Base-by-base conservation (phyloP, 2,797 vertebrate species). In the Lepilemur septentrionalis region DNA sequence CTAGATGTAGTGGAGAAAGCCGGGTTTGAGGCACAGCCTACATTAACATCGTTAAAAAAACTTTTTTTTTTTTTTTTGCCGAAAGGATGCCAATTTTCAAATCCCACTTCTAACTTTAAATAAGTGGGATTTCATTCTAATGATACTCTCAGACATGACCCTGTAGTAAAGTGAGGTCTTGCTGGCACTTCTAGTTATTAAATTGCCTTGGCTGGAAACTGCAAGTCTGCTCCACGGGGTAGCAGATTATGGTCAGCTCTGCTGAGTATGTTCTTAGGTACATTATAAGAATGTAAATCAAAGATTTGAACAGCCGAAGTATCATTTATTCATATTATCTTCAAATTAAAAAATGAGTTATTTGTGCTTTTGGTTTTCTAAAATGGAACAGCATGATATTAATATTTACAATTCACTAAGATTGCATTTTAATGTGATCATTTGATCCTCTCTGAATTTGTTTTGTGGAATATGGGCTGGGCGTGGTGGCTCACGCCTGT, bases 321-420 rank as follows among this genome's bases (percentile, higher is more conserved):
- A n/a, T 41, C 57, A 52, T 46, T 80, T 38, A 82, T 23, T 76
- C 22, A 12, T 7, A 50, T 41, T 7, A 52, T 41, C 85, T 61
- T 75, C 35, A 81, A 82, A 69, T n/a, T 75, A 22, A 38, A 78
- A 48, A 38, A 38, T 38, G 67, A 76, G 48, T 59, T 50, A 20
- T 55, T 17, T 84, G 92, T 83, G 50, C 30, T 87, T 70, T 48
- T 52, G 35, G 15, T 78, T 76, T 92, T 84, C 50, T 93, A 50
- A 94, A 65, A 92, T 79, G 38, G 63, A 57, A 78, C 0, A 17
- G 50, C 35, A 0, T 52, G 50, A 52, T 63, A 63, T 17, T n/a
- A 59, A 59, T 59, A 25, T 41, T 57, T 65, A 7, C 15, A 32
- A 7, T 41, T n/a, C 75, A 81, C 3, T 23, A n/a, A 55, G 38